phyloP scores from a whole-genome alignment of 92 coral and sea anemone species.

The Porites evermanni region DNA sequence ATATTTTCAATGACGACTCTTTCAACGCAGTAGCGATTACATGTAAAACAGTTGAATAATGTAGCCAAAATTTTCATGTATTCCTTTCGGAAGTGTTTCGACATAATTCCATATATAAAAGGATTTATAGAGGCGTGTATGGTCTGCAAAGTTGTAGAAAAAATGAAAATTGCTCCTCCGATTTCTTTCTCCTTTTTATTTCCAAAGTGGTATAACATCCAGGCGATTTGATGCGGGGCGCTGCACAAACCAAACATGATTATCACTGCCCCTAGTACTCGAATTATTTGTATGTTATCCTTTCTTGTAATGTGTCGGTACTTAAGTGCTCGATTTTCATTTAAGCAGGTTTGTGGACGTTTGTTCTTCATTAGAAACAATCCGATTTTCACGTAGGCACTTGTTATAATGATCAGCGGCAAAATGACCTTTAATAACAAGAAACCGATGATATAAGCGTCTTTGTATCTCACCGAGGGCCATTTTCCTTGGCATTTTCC shows the following conservation, averaged over 20 bases:
- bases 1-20: not conserved
- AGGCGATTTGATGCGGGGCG: constrained; percentile 48
- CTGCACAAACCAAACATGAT: constrained; percentile 48
- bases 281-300: constrained; percentile 50
- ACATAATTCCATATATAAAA: constrained; percentile 53
- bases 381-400: constrained; percentile 60
- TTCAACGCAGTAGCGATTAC: not conserved
- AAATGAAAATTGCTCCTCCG: constrained; percentile 5
- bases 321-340: not conserved
- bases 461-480: constrained; percentile 48
- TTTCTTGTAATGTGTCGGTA: constrained; percentile 17
- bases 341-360: constrained; percentile 8
- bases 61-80: constrained; percentile 21
- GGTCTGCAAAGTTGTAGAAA: constrained; percentile 42
- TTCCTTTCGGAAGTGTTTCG: constrained; percentile 54
- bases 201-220: constrained; percentile 62
- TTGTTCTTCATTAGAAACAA: constrained; percentile 35
- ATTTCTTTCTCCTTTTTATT: not conserved
- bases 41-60: not conserved
- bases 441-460: constrained; percentile 65
- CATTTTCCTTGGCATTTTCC: constrained; percentile 60
- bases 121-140: constrained; percentile 61
- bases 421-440: constrained; percentile 52
- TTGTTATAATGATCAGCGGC: constrained; percentile 58
- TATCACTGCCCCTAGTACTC: constrained; percentile 45